Evolutionary conservation across 2,797 vertebrate species (phyloP).

Genomic region (Notolepis coatsorum): DNA sequence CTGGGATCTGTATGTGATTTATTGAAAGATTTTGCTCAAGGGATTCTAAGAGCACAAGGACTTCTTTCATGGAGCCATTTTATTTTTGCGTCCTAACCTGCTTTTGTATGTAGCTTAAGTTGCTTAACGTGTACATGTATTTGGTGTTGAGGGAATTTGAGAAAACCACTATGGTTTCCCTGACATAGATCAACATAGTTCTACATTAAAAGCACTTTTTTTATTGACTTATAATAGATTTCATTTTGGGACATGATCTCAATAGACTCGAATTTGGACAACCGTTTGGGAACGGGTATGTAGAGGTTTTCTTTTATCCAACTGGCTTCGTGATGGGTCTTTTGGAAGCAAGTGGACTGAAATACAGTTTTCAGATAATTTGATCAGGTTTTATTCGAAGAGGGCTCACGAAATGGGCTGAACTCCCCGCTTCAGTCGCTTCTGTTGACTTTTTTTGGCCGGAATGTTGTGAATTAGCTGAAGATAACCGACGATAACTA

Average conservation of each 20-base stretch:
- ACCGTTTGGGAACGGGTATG: constrained; percentile 56
- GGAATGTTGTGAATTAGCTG: constrained; percentile 36
- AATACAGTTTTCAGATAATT: constrained; percentile 39
- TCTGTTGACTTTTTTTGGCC: constrained; percentile 32
- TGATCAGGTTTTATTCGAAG: constrained; percentile 41
- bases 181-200: constrained; percentile 57
- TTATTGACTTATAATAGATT: constrained; percentile 52
- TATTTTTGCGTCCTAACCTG: constrained; percentile 57
- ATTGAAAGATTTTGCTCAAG: constrained; percentile 23
- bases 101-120: constrained; percentile 50
- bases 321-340: constrained; percentile 34
- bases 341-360: constrained; percentile 35
- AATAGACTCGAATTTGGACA: constrained; percentile 15
- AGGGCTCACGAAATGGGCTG: constrained; percentile 77
- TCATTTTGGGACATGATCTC: constrained; percentile 56
- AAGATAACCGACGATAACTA: constrained; percentile 62
- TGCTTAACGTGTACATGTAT: constrained; percentile 60
- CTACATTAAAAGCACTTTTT: constrained; percentile 44
- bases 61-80: constrained; percentile 49
- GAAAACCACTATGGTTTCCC: constrained; percentile 54
- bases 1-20: constrained; percentile 37
- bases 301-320: constrained; percentile 36
- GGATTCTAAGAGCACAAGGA: constrained; percentile 46
- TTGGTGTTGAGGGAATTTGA: constrained; percentile 58
- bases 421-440: constrained; percentile 44